Conservation (phyloP, 2,888 invertebrate species). For the Synanthedon tipuliformis region DNA sequence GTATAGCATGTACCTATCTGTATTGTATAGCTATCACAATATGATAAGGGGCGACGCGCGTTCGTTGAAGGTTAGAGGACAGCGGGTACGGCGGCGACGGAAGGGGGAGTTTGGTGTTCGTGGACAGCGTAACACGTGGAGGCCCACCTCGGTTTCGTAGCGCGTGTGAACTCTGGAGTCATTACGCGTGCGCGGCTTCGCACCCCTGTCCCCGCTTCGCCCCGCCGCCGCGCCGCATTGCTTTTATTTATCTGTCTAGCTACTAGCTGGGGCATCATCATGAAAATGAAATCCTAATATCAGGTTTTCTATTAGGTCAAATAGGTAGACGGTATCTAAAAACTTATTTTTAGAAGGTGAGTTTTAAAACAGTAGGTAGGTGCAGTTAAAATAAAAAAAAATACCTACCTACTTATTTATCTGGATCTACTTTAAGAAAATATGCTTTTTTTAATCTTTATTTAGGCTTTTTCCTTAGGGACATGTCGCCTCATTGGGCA, state of each 20-base stretch:
- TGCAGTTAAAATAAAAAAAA: too few relatives aligned
- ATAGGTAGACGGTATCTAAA: too few relatives aligned
- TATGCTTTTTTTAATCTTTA: too few relatives aligned
- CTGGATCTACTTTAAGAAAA: too few relatives aligned
- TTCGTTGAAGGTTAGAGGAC: constrained; percentile 44
- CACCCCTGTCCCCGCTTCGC: constrained; percentile 29
- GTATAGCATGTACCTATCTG: not conserved
- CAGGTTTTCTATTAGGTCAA: constrained; percentile 17
- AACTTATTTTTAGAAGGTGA: too few relatives aligned
- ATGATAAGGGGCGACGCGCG: constrained; percentile 35
- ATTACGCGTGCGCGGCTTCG: constrained; percentile 59
- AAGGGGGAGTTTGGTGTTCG: constrained; percentile 13
- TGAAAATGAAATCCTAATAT: constrained; percentile 12
- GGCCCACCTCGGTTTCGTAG: constrained; percentile 69
- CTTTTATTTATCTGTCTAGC: constrained; percentile 35
- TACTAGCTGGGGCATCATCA: constrained; percentile 11
- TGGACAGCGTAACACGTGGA: constrained; percentile 46
- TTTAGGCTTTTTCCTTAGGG: too few relatives aligned
- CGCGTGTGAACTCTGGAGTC: constrained; percentile 60
- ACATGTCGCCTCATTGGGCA: too few relatives aligned
- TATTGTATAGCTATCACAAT: constrained; percentile 7
- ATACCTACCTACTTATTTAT: too few relatives aligned
- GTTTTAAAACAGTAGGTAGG: too few relatives aligned
- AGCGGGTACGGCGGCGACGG: constrained; percentile 4
- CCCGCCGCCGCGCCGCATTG: constrained; percentile 26